These are phyloP conservation scores for Chaetodon trifasciatus DNA, from an alignment of 2,797 vertebrate species.

Conservation along the genomic window DNA sequence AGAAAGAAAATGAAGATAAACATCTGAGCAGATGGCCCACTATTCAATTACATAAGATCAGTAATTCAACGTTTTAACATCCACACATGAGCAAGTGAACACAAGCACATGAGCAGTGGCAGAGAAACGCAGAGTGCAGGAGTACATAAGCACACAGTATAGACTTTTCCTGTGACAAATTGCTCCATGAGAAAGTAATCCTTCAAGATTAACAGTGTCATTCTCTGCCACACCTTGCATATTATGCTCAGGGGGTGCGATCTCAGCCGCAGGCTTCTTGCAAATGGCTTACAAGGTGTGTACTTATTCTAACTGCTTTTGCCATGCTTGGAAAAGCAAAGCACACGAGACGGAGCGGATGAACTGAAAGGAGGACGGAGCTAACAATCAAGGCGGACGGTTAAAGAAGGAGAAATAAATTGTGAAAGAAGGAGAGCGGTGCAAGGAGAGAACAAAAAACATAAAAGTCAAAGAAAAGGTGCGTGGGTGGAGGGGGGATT, in stretches of 20 bases:
- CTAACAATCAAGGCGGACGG: conserved; percentile 45
- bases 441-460: conserved; percentile 29
- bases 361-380: conserved; percentile 42
- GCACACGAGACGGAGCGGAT: conserved; percentile 14
- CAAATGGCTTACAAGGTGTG: conserved; percentile 68
- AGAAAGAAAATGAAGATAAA: conserved; percentile 64
- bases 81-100: conserved; percentile 65
- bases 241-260: conserved; percentile 68
- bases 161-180: conserved; percentile 75
- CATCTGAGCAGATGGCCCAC: conserved; percentile 74
- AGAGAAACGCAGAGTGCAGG: conserved; percentile 28
- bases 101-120: conserved; percentile 47
- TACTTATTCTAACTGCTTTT: conserved; percentile 65
- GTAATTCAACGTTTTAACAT: conserved; percentile 73
- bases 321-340: conserved; percentile 46
- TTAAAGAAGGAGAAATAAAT: conserved; percentile 25
- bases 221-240: conserved; percentile 74
- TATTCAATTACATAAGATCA: conserved; percentile 73
- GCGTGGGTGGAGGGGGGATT: not conserved
- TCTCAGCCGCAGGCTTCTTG: conserved; percentile 60
- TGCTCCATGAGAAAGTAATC: conserved; percentile 79
- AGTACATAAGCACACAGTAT: conserved; percentile 67
- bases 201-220: conserved; percentile 81
- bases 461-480: conserved; percentile 25
- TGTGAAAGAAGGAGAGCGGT: conserved; percentile 18